These are phyloP conservation scores for Eupithecia subumbrata DNA, from an alignment of 2,888 invertebrate species.

Conservation along the genomic window DNA sequence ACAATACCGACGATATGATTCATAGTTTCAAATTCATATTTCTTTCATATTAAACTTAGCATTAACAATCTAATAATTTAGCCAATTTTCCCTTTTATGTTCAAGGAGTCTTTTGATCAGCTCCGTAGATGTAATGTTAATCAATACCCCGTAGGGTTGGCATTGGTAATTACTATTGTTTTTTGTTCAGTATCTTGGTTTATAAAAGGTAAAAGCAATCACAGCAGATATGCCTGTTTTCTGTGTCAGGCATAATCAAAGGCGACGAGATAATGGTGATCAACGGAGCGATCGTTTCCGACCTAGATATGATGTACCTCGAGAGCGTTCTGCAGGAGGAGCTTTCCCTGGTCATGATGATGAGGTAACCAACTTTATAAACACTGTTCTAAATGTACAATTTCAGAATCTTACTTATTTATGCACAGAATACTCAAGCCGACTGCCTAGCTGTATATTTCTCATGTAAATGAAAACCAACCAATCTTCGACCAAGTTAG, in stretches of 20 bases:
- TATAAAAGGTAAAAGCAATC: conserved; percentile 58
- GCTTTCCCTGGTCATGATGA: conserved; percentile 97
- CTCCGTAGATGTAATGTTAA: conserved; percentile 34
- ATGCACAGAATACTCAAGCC: conserved; percentile 36
- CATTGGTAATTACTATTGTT: conserved; percentile 49
- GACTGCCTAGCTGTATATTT: conserved; percentile 40
- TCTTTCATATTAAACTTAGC: background rate
- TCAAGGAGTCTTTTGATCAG: conserved; percentile 39
- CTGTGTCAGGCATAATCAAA: conserved; percentile 94
- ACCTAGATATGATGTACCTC: conserved; percentile 99
- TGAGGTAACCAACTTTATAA: conserved; percentile 84
- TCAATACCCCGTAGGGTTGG: conserved; percentile 39
- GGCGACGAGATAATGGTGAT: conserved; percentile 99
- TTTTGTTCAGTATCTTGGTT: conserved; percentile 44
- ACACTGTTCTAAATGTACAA: conserved; percentile 4
- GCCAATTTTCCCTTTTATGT: conserved; percentile 20
- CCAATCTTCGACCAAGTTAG: conserved; percentile 56
- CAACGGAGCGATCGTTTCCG: conserved; percentile 98
- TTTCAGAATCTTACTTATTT: conserved; percentile 28
- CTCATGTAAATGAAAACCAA: conserved; percentile 57
- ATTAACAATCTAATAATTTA: background rate
- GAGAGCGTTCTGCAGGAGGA: conserved; percentile 98
- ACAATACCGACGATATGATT: conserved; percentile 3
- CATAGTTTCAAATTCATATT: background rate
- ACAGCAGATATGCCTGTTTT: conserved; percentile 62